Evolutionary conservation across 2,888 invertebrate species (phyloP).

Genomic region (Tridacna gigas): DNA sequence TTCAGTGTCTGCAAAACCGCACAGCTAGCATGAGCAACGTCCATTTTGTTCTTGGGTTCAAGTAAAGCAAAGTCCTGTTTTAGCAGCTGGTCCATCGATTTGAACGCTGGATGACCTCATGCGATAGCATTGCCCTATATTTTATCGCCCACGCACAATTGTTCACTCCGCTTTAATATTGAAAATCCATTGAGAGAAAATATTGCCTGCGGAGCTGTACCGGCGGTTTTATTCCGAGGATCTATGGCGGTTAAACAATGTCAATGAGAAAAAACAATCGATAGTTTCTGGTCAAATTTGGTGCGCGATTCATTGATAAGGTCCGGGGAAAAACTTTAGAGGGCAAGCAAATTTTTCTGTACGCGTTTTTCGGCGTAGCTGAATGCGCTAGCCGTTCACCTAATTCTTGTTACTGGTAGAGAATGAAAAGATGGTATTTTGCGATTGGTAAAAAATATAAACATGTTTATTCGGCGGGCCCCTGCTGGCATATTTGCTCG

Average conservation of each 20-base stretch:
- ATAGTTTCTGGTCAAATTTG: neutral
- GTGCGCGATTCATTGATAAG: no score
- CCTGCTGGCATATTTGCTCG: no score
- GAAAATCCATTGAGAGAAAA: constrained; percentile 25
- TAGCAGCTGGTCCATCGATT: neutral
- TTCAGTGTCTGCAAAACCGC: no score
- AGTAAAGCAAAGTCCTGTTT: neutral
- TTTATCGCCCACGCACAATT: constrained; percentile 16
- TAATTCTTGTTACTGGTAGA: no score
- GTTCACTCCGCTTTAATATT: constrained; percentile 9
- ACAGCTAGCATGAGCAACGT: no score
- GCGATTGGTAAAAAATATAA: no score
- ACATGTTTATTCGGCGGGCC: no score
- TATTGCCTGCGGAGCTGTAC: constrained; percentile 4
- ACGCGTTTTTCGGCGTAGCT: no score
- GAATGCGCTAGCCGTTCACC: no score
- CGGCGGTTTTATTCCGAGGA: neutral
- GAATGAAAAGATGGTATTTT: no score
- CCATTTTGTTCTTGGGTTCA: neutral
- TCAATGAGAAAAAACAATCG: neutral
- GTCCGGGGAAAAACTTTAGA: no score
- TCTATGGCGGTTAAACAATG: neutral
- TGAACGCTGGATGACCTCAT: constrained; percentile 12
- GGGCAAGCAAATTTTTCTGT: no score
- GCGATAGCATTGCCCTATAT: constrained; percentile 4